phyloP scores from a whole-genome alignment of 1,140 invertebrate species.

The Oryctes rhinoceros region DNA sequence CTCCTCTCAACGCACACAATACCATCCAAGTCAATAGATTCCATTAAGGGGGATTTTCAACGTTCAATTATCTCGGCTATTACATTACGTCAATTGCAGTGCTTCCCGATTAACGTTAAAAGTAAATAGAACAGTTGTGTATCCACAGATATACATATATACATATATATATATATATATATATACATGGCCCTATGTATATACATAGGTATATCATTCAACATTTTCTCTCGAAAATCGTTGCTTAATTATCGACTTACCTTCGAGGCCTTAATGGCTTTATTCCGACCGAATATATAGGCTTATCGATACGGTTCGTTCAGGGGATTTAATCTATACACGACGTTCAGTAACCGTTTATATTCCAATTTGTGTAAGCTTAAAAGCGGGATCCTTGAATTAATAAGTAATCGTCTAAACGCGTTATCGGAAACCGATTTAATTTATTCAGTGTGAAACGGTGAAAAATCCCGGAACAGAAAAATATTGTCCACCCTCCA shows the following conservation, averaged over 20 bases:
- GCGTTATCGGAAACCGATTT: too few relatives aligned
- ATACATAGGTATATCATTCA: not conserved
- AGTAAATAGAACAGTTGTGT: not conserved
- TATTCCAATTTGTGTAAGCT: not conserved
- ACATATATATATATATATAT: too few relatives aligned
- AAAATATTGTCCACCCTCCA: too few relatives aligned
- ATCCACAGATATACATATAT: not conserved
- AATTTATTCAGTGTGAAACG: too few relatives aligned
- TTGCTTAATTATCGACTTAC: conserved; percentile 18
- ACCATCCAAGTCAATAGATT: not conserved
- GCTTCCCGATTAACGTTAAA: not conserved
- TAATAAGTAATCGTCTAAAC: too few relatives aligned
- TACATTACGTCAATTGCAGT: conserved; percentile 1
- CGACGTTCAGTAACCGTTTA: not conserved
- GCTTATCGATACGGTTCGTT: not conserved
- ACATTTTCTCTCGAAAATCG: not conserved
- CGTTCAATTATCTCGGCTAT: not conserved
- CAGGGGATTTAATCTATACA: not conserved
- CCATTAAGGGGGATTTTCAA: not conserved
- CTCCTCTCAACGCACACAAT: too few relatives aligned
- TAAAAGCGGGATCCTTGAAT: not conserved
- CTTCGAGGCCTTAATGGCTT: not conserved
- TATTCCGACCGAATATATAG: not conserved
- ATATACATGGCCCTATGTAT: not conserved
- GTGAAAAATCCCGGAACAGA: too few relatives aligned